Evolutionary conservation across 2,797 vertebrate genomes (phyloP).

Genomic region (Hafferia zeledoni): DNA sequence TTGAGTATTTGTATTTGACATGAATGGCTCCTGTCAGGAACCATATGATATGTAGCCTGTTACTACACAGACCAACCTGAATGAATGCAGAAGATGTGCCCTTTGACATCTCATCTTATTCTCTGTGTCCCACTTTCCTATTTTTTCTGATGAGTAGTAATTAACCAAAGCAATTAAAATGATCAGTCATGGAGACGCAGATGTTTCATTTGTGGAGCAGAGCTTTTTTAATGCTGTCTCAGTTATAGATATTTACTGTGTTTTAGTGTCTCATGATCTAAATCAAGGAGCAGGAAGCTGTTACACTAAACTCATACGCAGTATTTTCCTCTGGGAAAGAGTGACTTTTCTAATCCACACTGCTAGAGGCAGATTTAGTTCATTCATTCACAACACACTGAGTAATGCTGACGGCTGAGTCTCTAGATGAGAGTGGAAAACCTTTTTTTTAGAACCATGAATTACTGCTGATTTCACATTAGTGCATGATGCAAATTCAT

Average conservation of each 20-base stretch:
- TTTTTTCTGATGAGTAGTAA: slow-evolving; percentile 57
- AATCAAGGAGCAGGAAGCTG: slow-evolving; percentile 58
- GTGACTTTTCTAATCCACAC: slow-evolving; percentile 51
- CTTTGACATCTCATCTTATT: slow-evolving; percentile 8
- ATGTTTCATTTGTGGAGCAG: slow-evolving; percentile 53
- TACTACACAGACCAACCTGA: not conserved
- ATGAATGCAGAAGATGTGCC: not conserved
- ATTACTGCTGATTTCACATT: slow-evolving; percentile 71
- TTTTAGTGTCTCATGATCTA: slow-evolving; percentile 43
- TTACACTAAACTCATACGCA: slow-evolving; percentile 33
- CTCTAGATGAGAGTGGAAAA: slow-evolving; percentile 50
- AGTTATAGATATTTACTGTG: slow-evolving; percentile 45
- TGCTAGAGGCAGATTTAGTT: slow-evolving; percentile 59
- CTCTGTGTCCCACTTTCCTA: slow-evolving; percentile 26
- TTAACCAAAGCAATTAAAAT: slow-evolving; percentile 67
- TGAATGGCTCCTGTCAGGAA: not conserved
- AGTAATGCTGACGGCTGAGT: slow-evolving; percentile 49
- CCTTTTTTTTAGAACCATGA: slow-evolving; percentile 53
- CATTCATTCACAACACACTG: slow-evolving; percentile 61
- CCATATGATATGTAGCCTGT: not conserved
- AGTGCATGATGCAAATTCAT: slow-evolving; percentile 30
- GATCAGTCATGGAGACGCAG: not conserved
- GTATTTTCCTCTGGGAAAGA: slow-evolving; percentile 51
- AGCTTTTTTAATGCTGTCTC: slow-evolving; percentile 37
- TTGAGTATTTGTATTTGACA: not conserved